A percentile compares a stretch with the other conserved stretches of the same genome.
These are phyloP conservation scores for Cyprinella venusta DNA, from an alignment of 2,797 vertebrate species.

Conservation along the genomic window DNA sequence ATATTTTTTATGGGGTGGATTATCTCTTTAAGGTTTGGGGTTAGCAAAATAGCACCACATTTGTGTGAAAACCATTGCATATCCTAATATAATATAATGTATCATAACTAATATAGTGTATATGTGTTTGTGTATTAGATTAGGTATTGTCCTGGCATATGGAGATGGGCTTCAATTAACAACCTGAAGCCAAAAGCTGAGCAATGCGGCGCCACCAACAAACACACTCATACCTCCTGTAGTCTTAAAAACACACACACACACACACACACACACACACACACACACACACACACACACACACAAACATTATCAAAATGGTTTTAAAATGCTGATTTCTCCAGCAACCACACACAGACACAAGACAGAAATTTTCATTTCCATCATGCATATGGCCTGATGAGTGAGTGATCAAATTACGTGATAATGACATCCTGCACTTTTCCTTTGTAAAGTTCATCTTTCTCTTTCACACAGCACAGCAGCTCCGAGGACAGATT, in stretches of 20 bases:
- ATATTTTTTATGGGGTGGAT: too few species aligned
- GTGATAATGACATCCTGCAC: conserved; percentile 43
- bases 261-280: too few species aligned
- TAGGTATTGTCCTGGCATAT: neutral
- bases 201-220: conserved; percentile 12
- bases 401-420: conserved; percentile 46
- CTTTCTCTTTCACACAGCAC: conserved; percentile 3
- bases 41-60: neutral
- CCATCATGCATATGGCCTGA: conserved; percentile 25
- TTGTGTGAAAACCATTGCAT: neutral
- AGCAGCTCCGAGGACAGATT: neutral
- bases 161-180: conserved; percentile 35
- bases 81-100: too few species aligned
- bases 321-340: neutral
- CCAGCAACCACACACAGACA: conserved; percentile 29
- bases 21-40: too few species aligned
- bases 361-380: neutral
- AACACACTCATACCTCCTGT: neutral
- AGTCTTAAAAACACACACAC: too few species aligned
- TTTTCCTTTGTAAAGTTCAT: conserved; percentile 22
- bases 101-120: neutral
- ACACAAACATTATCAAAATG: neutral
- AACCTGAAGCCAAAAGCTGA: conserved; percentile 28
- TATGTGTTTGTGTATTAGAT: neutral
- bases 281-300: too few species aligned